Evolutionary conservation across 2,888 invertebrate species (phyloP), one percentile per base, ranked within the genome.

Genomic region (Ashinkailepas kermadecensis): DNA sequence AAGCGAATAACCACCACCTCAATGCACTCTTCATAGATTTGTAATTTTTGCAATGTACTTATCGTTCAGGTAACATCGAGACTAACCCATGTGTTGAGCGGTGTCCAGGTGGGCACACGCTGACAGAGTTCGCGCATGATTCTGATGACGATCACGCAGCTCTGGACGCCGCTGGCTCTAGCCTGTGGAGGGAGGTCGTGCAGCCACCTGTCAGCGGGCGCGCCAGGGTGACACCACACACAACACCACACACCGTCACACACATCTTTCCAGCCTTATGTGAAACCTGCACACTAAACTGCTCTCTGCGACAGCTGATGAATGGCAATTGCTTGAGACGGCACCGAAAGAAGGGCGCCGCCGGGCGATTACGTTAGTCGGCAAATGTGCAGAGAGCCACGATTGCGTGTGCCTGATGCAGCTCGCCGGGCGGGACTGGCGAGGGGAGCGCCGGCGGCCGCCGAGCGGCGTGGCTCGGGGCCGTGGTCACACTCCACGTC

Each of bases 71-170:
- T 39, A 39, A 39, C 39, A 1, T 39, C 39, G 39, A 39, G 39
- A 85, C 91, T 91, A 89, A 96, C 96, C 94, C 98, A 99, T 85
- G 95, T 93, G 86, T 94, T 94, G 84, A 99, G 91, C 83, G 96
- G 93, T 85, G 94, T 92, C 97, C 98, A 99, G 83, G 96, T 95
- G 84, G 96, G 95, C 83, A 96, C 93, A 86, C 98, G 92, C 87
- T 94, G 94, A 88, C 97, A 97, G 83, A 99, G 91, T 90, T 99
- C 98, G 85, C 98, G 91, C 89, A 99, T 90, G 86, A 99, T 94
- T 85, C 99, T 92, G 87, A 99, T 96, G 86, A 98, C 93, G 90
- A 98, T 94, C 84, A 97, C 96, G 89, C 98, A 98, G 85, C 96
- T 97, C 89, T 96, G 96, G 87, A 97, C 91, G 85, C 95, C 94